phyloP scores from a whole-genome alignment of 2,797 vertebrate species.

The Philypnodon macrostomus region DNA sequence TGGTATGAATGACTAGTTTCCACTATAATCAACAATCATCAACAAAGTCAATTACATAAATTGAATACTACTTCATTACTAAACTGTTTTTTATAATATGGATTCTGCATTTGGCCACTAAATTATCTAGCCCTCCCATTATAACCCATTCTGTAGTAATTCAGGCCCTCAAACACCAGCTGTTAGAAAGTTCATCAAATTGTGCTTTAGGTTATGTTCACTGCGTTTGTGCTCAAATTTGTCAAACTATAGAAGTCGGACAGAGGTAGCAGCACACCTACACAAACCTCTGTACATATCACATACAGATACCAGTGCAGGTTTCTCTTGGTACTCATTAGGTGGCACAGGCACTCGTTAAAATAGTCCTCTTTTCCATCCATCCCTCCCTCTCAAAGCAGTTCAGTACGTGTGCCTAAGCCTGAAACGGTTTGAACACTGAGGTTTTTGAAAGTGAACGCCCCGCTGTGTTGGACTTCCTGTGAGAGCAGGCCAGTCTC shows the following conservation, averaged over 20 bases:
- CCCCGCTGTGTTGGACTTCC: slow-evolving; percentile 62
- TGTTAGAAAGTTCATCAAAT: too few relatives aligned
- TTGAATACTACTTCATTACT: too few relatives aligned
- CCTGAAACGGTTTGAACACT: slow-evolving; percentile 38
- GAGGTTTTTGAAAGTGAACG: slow-evolving; percentile 45
- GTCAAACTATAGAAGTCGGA: slow-evolving; percentile 25
- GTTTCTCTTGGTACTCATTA: slow-evolving; percentile 52
- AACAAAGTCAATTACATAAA: too few relatives aligned
- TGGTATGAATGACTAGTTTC: too few relatives aligned
- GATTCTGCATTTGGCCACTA: too few relatives aligned
- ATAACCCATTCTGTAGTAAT: too few relatives aligned
- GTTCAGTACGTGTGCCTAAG: slow-evolving; percentile 33
- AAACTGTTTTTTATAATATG: too few relatives aligned
- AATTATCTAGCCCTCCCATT: too few relatives aligned
- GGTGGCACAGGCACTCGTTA: slow-evolving; percentile 37
- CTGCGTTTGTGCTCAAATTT: slow-evolving; percentile 15
- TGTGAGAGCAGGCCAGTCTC: slow-evolving; percentile 46
- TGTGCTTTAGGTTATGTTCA: background rate
- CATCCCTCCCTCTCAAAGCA: slow-evolving; percentile 16
- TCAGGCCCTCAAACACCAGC: too few relatives aligned
- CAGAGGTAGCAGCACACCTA: slow-evolving; percentile 23
- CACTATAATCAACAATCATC: too few relatives aligned
- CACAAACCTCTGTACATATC: slow-evolving; percentile 38
- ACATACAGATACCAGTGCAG: slow-evolving; percentile 52
- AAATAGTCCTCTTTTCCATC: slow-evolving; percentile 40